A percentile compares a stretch with the other conserved stretches of the same genome.
Conservation (phyloP, 2,113 vertebrate genomes). For the Saccopteryx bilineata region DNA sequence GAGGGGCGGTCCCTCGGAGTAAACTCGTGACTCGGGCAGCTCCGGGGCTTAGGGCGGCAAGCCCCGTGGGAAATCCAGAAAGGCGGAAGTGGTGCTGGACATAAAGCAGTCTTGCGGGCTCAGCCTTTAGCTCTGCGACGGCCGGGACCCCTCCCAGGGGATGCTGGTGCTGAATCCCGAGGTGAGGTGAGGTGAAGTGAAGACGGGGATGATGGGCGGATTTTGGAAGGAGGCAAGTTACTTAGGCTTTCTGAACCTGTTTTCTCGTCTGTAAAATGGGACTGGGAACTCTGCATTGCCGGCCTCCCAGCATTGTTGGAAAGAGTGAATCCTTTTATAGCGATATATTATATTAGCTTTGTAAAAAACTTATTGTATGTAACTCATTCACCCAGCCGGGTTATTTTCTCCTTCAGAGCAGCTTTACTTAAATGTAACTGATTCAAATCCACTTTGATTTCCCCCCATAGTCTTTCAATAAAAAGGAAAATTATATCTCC, state of each 20-base stretch:
- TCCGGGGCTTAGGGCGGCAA: fast-evolving
- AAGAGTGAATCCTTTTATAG: neutral
- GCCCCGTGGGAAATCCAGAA: fast-evolving
- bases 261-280: neutral
- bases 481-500: neutral
- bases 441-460: neutral
- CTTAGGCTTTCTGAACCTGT: neutral
- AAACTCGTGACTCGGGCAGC: conserved; percentile 69
- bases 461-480: neutral
- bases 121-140: fast-evolving
- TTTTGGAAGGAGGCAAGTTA: neutral
- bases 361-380: neutral
- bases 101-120: fast-evolving
- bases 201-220: neutral
- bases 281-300: neutral
- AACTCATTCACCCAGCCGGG: neutral
- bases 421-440: neutral
- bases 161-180: no score
- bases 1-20: neutral
- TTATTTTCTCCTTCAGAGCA: neutral
- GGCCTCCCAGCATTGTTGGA: neutral
- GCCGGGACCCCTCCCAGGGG: fast-evolving
- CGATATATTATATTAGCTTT: neutral
- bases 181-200: neutral
- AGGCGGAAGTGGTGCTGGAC: neutral